Conservation (phyloP, 2,888 invertebrate species). For the Phyllotreta cruciferae region DNA sequence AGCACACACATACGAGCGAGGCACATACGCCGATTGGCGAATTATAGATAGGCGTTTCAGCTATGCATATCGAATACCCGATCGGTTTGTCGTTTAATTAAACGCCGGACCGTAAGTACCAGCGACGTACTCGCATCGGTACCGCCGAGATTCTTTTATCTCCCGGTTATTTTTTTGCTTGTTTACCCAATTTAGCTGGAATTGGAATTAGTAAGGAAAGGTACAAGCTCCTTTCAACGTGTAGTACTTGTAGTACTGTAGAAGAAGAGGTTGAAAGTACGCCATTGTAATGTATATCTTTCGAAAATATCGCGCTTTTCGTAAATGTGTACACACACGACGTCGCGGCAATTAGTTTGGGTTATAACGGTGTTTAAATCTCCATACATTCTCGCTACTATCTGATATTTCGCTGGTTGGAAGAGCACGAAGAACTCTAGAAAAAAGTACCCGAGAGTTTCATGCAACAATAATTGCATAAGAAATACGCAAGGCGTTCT, state of each 20-base stretch:
- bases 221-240: no score
- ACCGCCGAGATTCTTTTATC: neutral
- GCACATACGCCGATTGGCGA: conserved; percentile 28
- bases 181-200: no score
- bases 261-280: no score
- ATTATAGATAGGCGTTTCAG: conserved; percentile 42
- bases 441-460: no score
- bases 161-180: no score
- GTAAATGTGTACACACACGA: conserved; percentile 22
- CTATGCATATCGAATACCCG: conserved; percentile 37
- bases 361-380: conserved; percentile 24
- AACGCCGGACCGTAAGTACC: conserved; percentile 22
- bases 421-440: no score
- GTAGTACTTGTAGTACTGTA: no score
- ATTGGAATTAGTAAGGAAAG: no score
- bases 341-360: conserved; percentile 29
- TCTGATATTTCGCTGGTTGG: neutral
- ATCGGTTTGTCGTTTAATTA: conserved; percentile 41
- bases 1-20: conserved; percentile 38
- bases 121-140: conserved; percentile 17
- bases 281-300: no score
- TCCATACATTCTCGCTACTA: conserved; percentile 8
- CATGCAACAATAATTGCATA: no score
- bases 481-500: no score
- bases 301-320: conserved; percentile 18